These are phyloP conservation scores for Hemibagrus wyckioides DNA, from an alignment of 2,113 vertebrate species.

Conservation along the genomic window DNA sequence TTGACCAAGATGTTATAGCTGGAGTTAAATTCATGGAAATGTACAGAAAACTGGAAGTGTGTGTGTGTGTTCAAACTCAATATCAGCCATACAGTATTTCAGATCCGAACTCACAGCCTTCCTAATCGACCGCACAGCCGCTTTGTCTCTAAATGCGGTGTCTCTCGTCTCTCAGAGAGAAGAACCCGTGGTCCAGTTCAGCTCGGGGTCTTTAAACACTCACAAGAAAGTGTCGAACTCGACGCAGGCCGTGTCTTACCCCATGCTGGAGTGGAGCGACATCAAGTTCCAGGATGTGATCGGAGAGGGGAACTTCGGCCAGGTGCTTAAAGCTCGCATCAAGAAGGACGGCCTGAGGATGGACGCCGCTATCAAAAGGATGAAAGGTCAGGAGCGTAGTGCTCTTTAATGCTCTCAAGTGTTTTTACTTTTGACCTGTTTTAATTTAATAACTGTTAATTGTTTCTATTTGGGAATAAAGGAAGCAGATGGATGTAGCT, in stretches of 20 bases:
- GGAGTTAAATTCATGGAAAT: background rate
- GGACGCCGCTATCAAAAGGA: constrained; percentile 88
- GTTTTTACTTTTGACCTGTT: too few relatives aligned
- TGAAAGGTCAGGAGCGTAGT: constrained; percentile 77
- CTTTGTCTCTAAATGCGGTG: background rate
- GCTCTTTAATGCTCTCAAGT: background rate
- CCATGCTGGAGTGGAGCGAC: constrained; percentile 86
- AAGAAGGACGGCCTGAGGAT: constrained; percentile 88
- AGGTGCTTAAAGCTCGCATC: constrained; percentile 87
- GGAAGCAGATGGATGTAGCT: background rate
- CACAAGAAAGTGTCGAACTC: constrained; percentile 80
- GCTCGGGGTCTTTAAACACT: constrained; percentile 81
- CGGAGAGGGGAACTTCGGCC: constrained; percentile 88
- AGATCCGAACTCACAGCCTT: too few relatives aligned
- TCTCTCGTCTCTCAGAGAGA: constrained; percentile 74
- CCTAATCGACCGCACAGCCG: background rate
- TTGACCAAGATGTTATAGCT: background rate
- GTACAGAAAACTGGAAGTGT: background rate
- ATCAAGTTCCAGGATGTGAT: constrained; percentile 92
- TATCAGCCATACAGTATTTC: too few relatives aligned
- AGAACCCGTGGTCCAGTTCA: constrained; percentile 87
- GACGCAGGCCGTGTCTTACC: constrained; percentile 81
- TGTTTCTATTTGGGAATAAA: background rate
- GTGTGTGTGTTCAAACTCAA: background rate
- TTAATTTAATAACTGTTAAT: too few relatives aligned